Evolutionary conservation across 2,113 vertebrate species (phyloP), one percentile per base, ranked within the genome.

Genomic region (Hoplias malabaricus): DNA sequence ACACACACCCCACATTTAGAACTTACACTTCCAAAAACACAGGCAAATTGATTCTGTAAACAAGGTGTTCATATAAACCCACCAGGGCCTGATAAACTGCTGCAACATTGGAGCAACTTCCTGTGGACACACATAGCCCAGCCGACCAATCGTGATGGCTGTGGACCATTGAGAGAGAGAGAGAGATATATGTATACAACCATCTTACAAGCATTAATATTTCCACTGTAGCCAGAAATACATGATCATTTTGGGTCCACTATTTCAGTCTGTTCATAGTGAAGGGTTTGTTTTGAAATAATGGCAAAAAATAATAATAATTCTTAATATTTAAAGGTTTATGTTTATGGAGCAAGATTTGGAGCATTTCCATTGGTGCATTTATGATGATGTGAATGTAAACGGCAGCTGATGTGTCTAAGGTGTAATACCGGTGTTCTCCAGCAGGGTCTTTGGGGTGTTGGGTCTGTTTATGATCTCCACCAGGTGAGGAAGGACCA

Each of bases 381-480:
- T 36, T 36, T 36, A 5, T 36, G 4, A 36, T 36, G 3, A 46
- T 1, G n/a, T n/a, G n/a, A n/a, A n/a, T n/a, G n/a, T n/a, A n/a
- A n/a, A n/a, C n/a, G n/a, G n/a, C n/a, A n/a, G n/a, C n/a, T n/a
- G n/a, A n/a, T n/a, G n/a, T n/a, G 56, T 5, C 38, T 40, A n/a
- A 61, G 42, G 9, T 7, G 87, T 7, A 42, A 33, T 89, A 96
- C 96, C 96, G 0, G 96, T 98, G 88, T 98, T 98, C 79, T 98
- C 96, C 85, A 98, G 90, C 56, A 98, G 92, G 0, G 96, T 98
- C 89, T 98, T 98, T 61, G 96, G 96, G 0, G 96, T 98, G 88
- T 98, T 98, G 79, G 96, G 96, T 69, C 96, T 90, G 83, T 98
- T 98, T 79, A 98, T 98, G 69, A 98, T 98, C 85, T 98, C 96